A percentile compares a stretch with the other conserved stretches of the same genome.
These are phyloP conservation scores for Stegostoma tigrinum DNA, from an alignment of 2,113 vertebrate species.

Conservation along the genomic window DNA sequence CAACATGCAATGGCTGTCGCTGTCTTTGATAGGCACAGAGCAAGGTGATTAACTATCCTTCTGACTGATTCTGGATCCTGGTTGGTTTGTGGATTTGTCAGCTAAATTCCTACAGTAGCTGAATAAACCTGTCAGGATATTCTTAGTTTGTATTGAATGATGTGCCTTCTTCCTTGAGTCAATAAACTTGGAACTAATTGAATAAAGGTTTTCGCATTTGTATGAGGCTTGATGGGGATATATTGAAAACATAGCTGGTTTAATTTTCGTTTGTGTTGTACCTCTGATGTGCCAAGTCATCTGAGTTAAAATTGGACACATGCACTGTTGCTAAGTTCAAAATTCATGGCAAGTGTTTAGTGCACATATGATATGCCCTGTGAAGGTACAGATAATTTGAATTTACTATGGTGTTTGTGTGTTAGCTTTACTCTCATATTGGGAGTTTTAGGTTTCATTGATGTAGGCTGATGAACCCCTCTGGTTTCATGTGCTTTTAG, in stretches of 20 bases:
- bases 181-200: background rate
- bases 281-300: background rate
- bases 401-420: background rate
- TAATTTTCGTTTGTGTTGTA: background rate
- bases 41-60: background rate
- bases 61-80: background rate
- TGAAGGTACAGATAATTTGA: background rate
- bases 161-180: background rate
- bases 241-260: background rate
- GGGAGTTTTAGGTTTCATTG: background rate
- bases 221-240: background rate
- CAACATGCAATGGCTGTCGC: background rate
- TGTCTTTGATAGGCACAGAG: background rate
- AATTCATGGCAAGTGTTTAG: background rate
- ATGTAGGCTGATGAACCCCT: background rate
- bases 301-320: background rate
- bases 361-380: background rate
- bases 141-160: background rate
- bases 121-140: background rate
- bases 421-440: background rate
- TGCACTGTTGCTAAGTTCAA: background rate
- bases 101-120: background rate
- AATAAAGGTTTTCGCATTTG: background rate
- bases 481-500: background rate
- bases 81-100: background rate